phyloP scores from a whole-genome alignment of 2,797 vertebrate genomes.

The Trichosurus vulpecula region DNA sequence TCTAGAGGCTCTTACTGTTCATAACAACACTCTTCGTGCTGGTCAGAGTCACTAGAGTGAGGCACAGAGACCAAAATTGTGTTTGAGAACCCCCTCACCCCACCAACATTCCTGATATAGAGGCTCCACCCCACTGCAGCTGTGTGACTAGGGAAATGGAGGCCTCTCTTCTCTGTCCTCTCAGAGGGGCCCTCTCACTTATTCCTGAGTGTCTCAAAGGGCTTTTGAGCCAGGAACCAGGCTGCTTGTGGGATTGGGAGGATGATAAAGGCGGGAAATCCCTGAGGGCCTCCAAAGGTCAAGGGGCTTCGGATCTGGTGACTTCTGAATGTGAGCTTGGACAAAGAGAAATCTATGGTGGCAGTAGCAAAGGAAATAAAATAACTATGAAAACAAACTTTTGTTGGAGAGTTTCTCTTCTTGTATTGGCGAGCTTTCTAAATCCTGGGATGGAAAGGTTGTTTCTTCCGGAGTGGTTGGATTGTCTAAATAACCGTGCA shows the following conservation, averaged over 20 bases:
- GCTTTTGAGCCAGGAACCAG: constrained; percentile 30
- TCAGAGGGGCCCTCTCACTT: neutral
- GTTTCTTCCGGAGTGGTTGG: constrained; percentile 58
- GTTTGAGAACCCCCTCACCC: neutral
- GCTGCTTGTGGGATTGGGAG: constrained; percentile 40
- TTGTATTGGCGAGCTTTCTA: constrained; percentile 57
- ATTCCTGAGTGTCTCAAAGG: constrained; percentile 51
- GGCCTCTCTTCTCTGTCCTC: neutral
- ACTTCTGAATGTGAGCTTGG: constrained; percentile 63
- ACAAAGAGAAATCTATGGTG: constrained; percentile 74
- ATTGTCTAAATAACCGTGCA: constrained; percentile 58
- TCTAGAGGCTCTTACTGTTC: neutral
- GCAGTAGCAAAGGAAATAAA: constrained; percentile 62
- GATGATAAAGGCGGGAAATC: constrained; percentile 55
- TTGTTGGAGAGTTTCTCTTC: constrained; percentile 63
- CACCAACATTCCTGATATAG: neutral
- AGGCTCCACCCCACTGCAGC: constrained; percentile 10
- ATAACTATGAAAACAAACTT: constrained; percentile 77
- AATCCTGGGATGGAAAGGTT: constrained; percentile 55
- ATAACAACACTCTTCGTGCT: neutral
- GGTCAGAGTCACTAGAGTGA: neutral
- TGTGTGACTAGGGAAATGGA: neutral
- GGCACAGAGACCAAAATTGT: neutral
- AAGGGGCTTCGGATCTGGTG: constrained; percentile 61
- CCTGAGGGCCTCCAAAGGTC: constrained; percentile 41